Percentiles rank a stretch among this genome's conserved stretches.
phyloP scores from a whole-genome alignment of 1,140 invertebrate species.

The Camponotus pennsylvanicus region DNA sequence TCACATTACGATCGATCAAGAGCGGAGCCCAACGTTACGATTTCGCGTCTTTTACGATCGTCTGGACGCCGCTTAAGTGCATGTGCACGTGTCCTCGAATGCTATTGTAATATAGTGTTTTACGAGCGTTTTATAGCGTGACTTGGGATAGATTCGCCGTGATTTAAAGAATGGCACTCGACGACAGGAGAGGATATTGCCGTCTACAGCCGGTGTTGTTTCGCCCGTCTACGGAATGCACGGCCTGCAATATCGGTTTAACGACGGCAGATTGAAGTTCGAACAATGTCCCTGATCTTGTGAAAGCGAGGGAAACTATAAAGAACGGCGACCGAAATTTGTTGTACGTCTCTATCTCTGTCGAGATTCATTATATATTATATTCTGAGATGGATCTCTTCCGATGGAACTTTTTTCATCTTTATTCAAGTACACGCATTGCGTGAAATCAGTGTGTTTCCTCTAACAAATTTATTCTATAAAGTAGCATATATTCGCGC shows the following conservation, averaged over 20 bases:
- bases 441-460: too few relatives aligned
- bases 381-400: too few relatives aligned
- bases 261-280: conserved; percentile 8
- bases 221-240: neutral
- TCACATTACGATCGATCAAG: neutral
- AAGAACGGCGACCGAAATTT: conserved; percentile 12
- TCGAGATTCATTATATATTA: too few relatives aligned
- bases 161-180: conserved; percentile 36
- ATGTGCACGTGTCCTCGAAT: neutral
- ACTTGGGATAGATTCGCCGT: conserved; percentile 37
- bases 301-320: conserved; percentile 1
- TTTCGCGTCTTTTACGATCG: conserved; percentile 5
- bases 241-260: conserved; percentile 48
- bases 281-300: conserved; percentile 49
- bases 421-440: too few relatives aligned
- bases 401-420: too few relatives aligned
- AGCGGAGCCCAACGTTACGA: neutral
- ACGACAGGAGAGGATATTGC: conserved; percentile 35
- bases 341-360: too few relatives aligned
- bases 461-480: too few relatives aligned
- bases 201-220: conserved; percentile 9
- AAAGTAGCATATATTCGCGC: too few relatives aligned
- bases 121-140: conserved; percentile 51
- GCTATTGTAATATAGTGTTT: conserved; percentile 35
- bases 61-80: neutral